A percentile compares a stretch with the other conserved stretches of the same genome.
Conservation (phyloP, 2,797 vertebrate genomes). For the Aeoliscus strigatus region DNA sequence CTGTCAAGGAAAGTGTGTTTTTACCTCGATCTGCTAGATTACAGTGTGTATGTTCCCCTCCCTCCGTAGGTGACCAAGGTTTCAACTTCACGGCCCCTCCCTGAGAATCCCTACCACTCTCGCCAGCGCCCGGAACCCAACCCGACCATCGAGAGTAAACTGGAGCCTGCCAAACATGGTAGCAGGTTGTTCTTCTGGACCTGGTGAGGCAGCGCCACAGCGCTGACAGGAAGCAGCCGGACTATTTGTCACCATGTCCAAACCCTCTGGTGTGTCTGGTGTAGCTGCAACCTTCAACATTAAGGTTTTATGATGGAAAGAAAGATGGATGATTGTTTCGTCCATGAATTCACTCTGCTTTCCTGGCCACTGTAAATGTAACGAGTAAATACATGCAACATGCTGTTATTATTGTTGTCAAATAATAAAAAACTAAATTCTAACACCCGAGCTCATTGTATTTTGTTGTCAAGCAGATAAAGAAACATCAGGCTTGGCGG, state of each 20-base stretch:
- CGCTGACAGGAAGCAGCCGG: slow-evolving; percentile 42
- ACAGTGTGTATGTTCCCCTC: neutral
- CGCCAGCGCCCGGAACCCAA: slow-evolving; percentile 85
- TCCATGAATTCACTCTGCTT: slow-evolving; percentile 35
- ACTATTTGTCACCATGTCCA: slow-evolving; percentile 14
- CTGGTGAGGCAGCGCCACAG: slow-evolving; percentile 70
- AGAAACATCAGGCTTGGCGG: neutral
- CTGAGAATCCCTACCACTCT: slow-evolving; percentile 89
- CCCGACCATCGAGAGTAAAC: slow-evolving; percentile 74
- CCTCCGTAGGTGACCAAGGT: slow-evolving; percentile 91
- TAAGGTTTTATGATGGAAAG: slow-evolving; percentile 44
- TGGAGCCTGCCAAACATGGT: slow-evolving; percentile 83
- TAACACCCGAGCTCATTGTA: slow-evolving; percentile 21
- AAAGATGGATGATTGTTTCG: slow-evolving; percentile 26
- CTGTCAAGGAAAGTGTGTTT: too few species aligned
- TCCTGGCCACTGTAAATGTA: slow-evolving; percentile 65
- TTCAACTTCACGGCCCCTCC: slow-evolving; percentile 82
- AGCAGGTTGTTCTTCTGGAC: slow-evolving; percentile 88
- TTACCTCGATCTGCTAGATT: neutral
- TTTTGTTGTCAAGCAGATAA: slow-evolving; percentile 5
- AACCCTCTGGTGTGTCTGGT: slow-evolving; percentile 16
- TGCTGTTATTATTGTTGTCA: slow-evolving; percentile 58
- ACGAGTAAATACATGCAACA: slow-evolving; percentile 53
- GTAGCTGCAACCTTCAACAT: slow-evolving; percentile 28
- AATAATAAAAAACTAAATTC: slow-evolving; percentile 67